A percentile compares a stretch with the other conserved stretches of the same genome.
Evolutionary conservation across 1,140 invertebrate species (phyloP).

Genomic region (Armadillidium nasatum): DNA sequence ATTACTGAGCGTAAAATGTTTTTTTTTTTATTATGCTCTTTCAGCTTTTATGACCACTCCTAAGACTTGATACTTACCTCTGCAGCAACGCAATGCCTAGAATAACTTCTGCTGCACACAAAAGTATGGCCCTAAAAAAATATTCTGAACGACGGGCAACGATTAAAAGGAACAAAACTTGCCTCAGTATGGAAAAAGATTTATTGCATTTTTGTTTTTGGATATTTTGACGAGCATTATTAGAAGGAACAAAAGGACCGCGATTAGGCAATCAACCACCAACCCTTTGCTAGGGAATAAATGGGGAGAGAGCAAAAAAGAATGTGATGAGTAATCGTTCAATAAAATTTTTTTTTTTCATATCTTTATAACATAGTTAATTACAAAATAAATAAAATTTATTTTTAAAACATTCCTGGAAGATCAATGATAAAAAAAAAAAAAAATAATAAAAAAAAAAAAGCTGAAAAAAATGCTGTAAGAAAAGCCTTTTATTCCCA

Average conservation of each 20-base stretch:
- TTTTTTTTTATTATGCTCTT: too few relatives aligned
- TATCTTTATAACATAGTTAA: too few relatives aligned
- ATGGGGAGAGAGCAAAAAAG: slow-evolving; percentile 43
- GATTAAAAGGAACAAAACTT: slow-evolving; percentile 42
- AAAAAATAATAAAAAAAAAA: neutral
- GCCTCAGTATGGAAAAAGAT: slow-evolving; percentile 42
- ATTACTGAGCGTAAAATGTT: too few relatives aligned
- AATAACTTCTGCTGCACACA: too few relatives aligned
- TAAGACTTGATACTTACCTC: neutral
- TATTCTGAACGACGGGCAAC: slow-evolving; percentile 31
- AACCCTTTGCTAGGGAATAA: slow-evolving; percentile 44
- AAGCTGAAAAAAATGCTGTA: slow-evolving; percentile 5
- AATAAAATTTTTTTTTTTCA: too few relatives aligned
- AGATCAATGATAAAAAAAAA: neutral
- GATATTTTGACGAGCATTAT: slow-evolving; percentile 42
- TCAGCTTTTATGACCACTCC: too few relatives aligned
- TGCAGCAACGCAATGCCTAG: too few relatives aligned
- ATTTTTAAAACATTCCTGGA: neutral
- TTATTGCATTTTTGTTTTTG: slow-evolving; percentile 32
- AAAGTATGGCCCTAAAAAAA: slow-evolving; percentile 37
- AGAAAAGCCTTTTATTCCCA: neutral
- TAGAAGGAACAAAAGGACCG: slow-evolving; percentile 42
- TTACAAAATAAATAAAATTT: too few relatives aligned
- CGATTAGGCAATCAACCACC: slow-evolving; percentile 42
- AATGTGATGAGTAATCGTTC: slow-evolving; percentile 35